Evolutionary conservation across 2,888 invertebrate species (phyloP), one percentile per base, ranked within the genome.

Genomic region (Anagyrus pseudococci): DNA sequence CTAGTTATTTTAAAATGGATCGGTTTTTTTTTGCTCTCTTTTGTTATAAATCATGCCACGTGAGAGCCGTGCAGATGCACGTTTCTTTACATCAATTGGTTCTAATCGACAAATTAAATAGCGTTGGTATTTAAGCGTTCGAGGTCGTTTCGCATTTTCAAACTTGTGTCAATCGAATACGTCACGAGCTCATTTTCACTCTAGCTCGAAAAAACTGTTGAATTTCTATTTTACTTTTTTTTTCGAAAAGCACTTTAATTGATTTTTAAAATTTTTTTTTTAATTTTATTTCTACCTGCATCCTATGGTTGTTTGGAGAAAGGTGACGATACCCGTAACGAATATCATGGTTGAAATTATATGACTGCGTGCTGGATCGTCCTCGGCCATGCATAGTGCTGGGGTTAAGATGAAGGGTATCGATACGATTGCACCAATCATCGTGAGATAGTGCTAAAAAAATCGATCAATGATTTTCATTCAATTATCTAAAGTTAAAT

Each of bases 331-430:
- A n/a, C 91, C 89, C 33, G 92, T 91, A 33, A 92, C 89, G 73
- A 92, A 91, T 68, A 92, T 89, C 88, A 92, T 91, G 0, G 92
- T 92, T 1, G 90, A 91, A 66, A 92, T 90, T 59, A 92, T 89
- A 73, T 90, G 86, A 66, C 91, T 90, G 47, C 90, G 83, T 64
- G 88, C 87, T 0, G 90, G 90, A 78, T 91, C 90, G 43, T 88
- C 87, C 69, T 89, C 88, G 50, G 83, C 84, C 88, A 93, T 91
- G 77, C 93, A 93, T 15, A 93, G 84, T 1, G 90, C 89, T 0
- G 91, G 90, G n/a, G 91, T 89, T 63, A 93, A 79, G 66, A 93
- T 89, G 75, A 92, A 90, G 0, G 93, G 93, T 68, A 92, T 91
- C 1, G 92, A 88, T 6, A 93, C 89, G 37, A 93, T 92, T 0